phyloP scores from a whole-genome alignment of 2,113 vertebrate genomes.

The Charadrius vociferus region DNA sequence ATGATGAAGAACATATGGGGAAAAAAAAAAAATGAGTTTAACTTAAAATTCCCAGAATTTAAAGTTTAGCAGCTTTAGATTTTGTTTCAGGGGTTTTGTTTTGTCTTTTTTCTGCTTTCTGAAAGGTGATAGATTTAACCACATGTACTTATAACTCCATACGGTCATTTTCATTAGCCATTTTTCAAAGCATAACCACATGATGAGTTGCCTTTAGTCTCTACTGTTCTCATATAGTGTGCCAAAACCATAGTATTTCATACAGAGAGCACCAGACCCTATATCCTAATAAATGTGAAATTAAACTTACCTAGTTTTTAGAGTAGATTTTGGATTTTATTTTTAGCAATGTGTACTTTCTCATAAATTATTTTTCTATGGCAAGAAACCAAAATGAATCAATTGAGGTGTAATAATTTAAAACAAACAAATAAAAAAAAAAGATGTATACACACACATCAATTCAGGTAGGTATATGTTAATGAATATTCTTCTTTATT shows the following conservation, averaged over 20 bases:
- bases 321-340: background rate
- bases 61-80: background rate
- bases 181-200: background rate
- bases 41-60: background rate
- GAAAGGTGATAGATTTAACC: background rate
- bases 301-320: background rate
- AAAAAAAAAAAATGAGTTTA: background rate
- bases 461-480: background rate
- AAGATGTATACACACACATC: fast-evolving
- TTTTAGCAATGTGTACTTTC: background rate
- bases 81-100: background rate
- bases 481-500: background rate
- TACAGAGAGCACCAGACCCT: background rate
- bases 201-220: background rate
- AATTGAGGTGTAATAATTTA: background rate
- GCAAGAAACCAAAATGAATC: background rate
- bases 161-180: background rate
- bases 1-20: background rate
- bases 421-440: background rate
- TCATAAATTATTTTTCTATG: background rate
- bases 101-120: background rate
- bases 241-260: background rate
- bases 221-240: background rate
- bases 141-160: fast-evolving
- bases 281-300: background rate